phyloP scores from a whole-genome alignment of 1,140 invertebrate genomes.

The Conus ventricosus region DNA sequence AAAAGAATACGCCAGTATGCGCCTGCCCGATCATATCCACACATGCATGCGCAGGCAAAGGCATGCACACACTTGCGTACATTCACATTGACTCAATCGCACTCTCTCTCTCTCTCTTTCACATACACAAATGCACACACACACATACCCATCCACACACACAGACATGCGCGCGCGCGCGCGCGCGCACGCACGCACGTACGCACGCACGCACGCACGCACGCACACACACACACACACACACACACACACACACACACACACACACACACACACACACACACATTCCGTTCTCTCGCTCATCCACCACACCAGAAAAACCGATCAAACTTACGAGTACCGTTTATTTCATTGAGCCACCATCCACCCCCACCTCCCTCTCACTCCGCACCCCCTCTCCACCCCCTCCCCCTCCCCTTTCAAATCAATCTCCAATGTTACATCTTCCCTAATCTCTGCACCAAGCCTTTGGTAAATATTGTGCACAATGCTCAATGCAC shows the following conservation, averaged over 20 bases:
- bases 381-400: no score
- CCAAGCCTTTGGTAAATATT: no score
- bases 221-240: background rate
- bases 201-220: background rate
- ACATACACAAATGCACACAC: background rate
- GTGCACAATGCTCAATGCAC: no score
- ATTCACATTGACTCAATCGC: no score
- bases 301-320: no score
- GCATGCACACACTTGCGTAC: conserved; percentile 4
- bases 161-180: background rate
- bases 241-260: background rate
- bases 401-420: no score
- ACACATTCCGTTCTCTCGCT: background rate
- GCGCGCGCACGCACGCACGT: background rate
- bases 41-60: background rate
- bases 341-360: background rate
- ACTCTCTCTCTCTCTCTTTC: no score
- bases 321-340: background rate
- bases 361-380: no score
- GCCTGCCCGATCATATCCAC: no score
- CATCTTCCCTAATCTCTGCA: no score
- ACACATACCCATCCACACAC: background rate
- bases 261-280: background rate
- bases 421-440: no score
- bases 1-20: no score